Evolutionary conservation across 2,113 vertebrate species (phyloP).

Genomic region (Corythornis madagascariensis): DNA sequence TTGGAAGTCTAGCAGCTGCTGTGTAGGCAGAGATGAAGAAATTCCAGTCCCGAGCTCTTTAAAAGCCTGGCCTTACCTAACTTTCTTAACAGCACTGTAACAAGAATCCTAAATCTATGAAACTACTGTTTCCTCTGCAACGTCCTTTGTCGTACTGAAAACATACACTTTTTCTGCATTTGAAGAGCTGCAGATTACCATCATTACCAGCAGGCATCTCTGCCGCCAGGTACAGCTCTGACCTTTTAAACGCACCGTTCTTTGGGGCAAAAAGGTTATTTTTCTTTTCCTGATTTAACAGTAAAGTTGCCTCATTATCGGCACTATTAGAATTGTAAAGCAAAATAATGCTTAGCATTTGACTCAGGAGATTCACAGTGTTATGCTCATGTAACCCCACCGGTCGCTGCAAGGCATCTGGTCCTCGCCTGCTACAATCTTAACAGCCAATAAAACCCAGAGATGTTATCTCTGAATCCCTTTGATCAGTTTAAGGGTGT

Average conservation of each 20-base stretch:
- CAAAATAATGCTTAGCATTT: not conserved
- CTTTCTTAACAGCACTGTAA: not conserved
- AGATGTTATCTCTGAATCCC: not conserved
- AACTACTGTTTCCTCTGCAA: not conserved
- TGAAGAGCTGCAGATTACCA: not conserved
- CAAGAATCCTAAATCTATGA: not conserved
- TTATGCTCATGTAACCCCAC: not conserved
- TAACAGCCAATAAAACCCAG: accelerated
- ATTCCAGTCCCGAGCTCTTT: conserved; percentile 27
- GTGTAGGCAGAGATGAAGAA: conserved; percentile 57
- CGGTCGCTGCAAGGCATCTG: not conserved
- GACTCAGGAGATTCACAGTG: accelerated
- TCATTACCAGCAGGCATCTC: not conserved
- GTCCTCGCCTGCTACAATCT: not conserved
- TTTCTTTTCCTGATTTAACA: not conserved
- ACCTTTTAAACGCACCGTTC: conserved; percentile 19
- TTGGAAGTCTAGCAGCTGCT: conserved; percentile 56
- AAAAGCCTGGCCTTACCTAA: conserved; percentile 1
- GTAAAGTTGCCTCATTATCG: conserved; percentile 15
- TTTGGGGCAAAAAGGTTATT: not conserved
- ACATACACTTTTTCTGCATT: not conserved
- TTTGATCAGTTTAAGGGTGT: not conserved
- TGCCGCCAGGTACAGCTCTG: not conserved
- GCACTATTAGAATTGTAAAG: not conserved
- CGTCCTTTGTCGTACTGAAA: not conserved